Evolutionary conservation across 2,888 invertebrate species (phyloP), one percentile per base, ranked within the genome.

Genomic region (Thecocarcelia acutangulata): DNA sequence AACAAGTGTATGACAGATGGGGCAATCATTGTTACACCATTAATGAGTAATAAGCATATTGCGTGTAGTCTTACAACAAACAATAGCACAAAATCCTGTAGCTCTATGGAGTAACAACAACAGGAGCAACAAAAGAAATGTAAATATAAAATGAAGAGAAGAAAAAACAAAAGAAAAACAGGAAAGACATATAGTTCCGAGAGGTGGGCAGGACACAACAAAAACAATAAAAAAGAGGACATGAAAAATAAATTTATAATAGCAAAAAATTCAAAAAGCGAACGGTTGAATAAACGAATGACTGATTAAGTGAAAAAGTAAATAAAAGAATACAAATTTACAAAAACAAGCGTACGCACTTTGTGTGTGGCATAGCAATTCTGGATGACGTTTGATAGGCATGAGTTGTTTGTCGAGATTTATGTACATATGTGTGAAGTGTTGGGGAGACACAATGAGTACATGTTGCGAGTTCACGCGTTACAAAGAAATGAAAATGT

Each of bases 41-140:
- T 87, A 89, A 87, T 87, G 87, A 87, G 85, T 89, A 87, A 87
- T 87, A 87, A 88, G 86, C 85, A 86, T 87, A 87, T 88, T 85
- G 89, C 88, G 87, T 89, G 88, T 84, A 70, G 64, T 15, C 33
- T 52, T 74, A 61, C 66, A 69, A 42, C 33, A 40, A 66, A 74
- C 46, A 46, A 70, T 52, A 21, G 54, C 52, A 74, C 17, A 17
- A 37, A 42, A 21, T 44, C 44, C 9, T 40, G 42, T 24, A 66
- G 15, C 21, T 56, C 37, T n/a, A 9, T 17, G 37, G 24, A 56
- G 19, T 37, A 50, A 69, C 48, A 37, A 54, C 24, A 21, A 64
- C 28, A 46, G 33, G 12, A 68, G 68, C 21, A 50, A 56, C 40
- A 46, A 69, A 64, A 44, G 17, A 56, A 56, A 24, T 54, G 44